A percentile compares a stretch with the other conserved stretches of the same genome.
phyloP scores from a whole-genome alignment of 23 tunicate species.

The Phallusia fumigata region DNA sequence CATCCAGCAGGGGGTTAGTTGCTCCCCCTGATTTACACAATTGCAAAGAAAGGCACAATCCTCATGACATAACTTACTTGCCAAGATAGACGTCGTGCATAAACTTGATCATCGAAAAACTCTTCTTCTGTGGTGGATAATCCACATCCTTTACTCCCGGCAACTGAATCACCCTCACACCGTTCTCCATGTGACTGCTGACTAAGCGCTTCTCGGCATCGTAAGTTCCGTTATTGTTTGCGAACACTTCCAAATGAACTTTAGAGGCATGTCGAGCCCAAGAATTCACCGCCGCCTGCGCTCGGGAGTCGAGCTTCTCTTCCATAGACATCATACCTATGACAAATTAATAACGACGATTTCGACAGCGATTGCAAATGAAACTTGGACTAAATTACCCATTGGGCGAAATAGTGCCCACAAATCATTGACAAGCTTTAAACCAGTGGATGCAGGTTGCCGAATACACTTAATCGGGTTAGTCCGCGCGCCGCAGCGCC shows the following conservation, averaged over 20 bases:
- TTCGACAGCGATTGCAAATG: too few species aligned
- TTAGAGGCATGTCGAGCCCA: slow-evolving; percentile 21
- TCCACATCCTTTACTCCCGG: slow-evolving; percentile 40
- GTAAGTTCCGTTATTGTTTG: slow-evolving; percentile 31
- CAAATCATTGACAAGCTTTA: too few species aligned
- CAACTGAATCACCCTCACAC: slow-evolving; percentile 21
- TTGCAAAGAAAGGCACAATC: too few species aligned
- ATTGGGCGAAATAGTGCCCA: too few species aligned
- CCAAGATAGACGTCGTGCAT: slow-evolving; percentile 44
- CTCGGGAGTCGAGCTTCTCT: slow-evolving; percentile 34
- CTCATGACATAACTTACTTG: slow-evolving; percentile 42
- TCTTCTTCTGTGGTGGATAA: slow-evolving; percentile 56
- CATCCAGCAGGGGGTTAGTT: too few species aligned
- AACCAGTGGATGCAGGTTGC: too few species aligned
- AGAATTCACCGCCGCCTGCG: slow-evolving; percentile 40
- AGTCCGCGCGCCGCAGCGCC: too few species aligned
- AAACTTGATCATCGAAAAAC: slow-evolving; percentile 64
- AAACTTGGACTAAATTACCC: too few species aligned
- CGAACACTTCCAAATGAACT: slow-evolving; percentile 31
- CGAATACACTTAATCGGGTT: too few species aligned
- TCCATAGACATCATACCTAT: slow-evolving; percentile 54
- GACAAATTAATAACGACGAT: too few species aligned
- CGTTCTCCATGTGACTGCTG: background rate
- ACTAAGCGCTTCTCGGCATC: slow-evolving; percentile 2
- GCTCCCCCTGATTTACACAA: too few species aligned